Evolutionary conservation across 2,113 vertebrate genomes (phyloP), one percentile per base, ranked within the genome.

Genomic region (Phalacrocorax pelagicus): DNA sequence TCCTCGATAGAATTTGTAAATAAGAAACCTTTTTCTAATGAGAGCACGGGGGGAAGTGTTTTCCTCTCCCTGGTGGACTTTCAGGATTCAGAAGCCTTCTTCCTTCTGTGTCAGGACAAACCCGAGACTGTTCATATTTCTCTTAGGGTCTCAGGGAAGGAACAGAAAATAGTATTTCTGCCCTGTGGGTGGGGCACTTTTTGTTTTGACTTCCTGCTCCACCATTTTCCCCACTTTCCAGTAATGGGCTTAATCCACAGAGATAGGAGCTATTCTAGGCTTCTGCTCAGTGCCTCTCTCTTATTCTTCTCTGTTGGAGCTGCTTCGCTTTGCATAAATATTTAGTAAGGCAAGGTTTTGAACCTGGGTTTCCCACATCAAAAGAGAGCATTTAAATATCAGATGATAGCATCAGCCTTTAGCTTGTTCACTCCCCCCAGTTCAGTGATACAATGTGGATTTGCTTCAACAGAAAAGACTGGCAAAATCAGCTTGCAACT

Each of bases 341-440:
- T 95, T 96, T 94, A 81, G 84, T 70, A 81, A 86, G 55, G 83
- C 72, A 71, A 87, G 52, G 69, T 92, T 96, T 81, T 94, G 81
- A 96, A 96, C 81, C 77, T 61, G 77, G 78, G 17, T 49, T 91
- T 95, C 77, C 77, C 89, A 81, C 77, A 86, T 96, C 61, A 94
- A 94, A 89, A 59, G 59, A 27, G 19, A 92, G 52, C 5, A 30
- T 87, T 89, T 94, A 91, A 89, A 81, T 84, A 92, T n/a, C 14
- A 1, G 30, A 75, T 49, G 40, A 75, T 72, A 73, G 71, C 79
- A 94, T 57, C 66, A 88, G 65, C 18, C 67, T 70, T 78, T 73
- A 80, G 62, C 86, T 88, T 91, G 59, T 83, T 90, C 88, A 62
- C 20, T 82, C 26, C 61, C 61, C 32, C 8, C 40, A 51, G 47